A percentile compares a stretch with the other conserved stretches of the same genome.
Evolutionary conservation across 2,113 vertebrate genomes (phyloP).

Genomic region (Alectura lathami): DNA sequence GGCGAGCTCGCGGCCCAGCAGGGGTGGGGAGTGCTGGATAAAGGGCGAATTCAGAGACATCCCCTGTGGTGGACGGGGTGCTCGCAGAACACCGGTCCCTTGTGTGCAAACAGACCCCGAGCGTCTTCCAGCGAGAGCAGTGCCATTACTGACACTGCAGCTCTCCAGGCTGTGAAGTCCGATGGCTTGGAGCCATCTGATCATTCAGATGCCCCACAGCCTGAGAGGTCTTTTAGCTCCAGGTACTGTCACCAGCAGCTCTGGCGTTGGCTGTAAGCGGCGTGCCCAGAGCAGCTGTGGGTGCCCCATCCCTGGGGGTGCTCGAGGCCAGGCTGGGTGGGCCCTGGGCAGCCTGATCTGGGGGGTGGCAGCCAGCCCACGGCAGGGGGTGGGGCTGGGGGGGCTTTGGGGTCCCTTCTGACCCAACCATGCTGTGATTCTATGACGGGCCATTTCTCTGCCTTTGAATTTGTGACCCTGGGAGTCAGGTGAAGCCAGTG

Average conservation of each 20-base stretch:
- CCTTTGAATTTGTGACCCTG: neutral
- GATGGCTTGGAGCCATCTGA: neutral
- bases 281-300: too few relatives aligned
- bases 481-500: neutral
- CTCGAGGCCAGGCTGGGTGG: too few relatives aligned
- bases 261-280: neutral
- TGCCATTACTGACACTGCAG: neutral
- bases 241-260: neutral
- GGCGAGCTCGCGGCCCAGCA: neutral
- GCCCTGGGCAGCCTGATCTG: too few relatives aligned
- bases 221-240: neutral
- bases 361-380: too few relatives aligned
- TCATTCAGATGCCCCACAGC: neutral
- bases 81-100: neutral
- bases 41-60: slow-evolving; percentile 13
- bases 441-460: neutral
- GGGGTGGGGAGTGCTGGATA: neutral
- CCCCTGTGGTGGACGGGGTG: neutral
- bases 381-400: too few relatives aligned
- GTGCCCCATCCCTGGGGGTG: too few relatives aligned
- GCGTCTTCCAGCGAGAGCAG: neutral
- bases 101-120: neutral
- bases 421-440: too few relatives aligned
- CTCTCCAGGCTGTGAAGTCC: neutral
- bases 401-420: too few relatives aligned